Conservation (phyloP, 2,113 vertebrate species). For the Abramis brama region DNA sequence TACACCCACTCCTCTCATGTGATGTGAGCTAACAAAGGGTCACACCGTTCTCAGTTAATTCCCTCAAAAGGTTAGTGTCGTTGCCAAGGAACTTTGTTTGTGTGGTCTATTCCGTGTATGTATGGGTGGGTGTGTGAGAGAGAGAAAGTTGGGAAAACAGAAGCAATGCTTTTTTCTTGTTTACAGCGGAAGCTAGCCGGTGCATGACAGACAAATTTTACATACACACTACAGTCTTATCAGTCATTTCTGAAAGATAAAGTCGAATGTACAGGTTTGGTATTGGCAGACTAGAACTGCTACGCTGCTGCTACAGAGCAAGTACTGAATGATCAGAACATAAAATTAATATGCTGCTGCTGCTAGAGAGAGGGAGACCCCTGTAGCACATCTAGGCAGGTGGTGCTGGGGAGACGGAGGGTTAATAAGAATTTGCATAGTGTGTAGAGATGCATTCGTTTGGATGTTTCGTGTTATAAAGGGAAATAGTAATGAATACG, state of each 20-base stretch:
- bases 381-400: too few species aligned
- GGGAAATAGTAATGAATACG: too few species aligned
- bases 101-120: constrained; percentile 45
- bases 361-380: too few species aligned
- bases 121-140: background rate
- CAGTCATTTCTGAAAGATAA: background rate
- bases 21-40: constrained; percentile 66
- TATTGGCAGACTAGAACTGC: too few species aligned
- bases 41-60: constrained; percentile 68
- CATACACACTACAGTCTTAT: background rate
- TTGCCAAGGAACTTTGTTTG: constrained; percentile 67
- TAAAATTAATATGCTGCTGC: too few species aligned
- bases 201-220: background rate
- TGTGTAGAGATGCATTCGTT: too few species aligned
- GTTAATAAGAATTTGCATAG: too few species aligned
- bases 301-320: too few species aligned
- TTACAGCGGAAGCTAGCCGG: background rate
- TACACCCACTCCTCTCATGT: constrained; percentile 57
- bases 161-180: background rate
- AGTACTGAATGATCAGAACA: too few species aligned
- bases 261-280: too few species aligned
- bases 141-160: constrained; percentile 13
- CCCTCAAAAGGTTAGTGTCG: constrained; percentile 70
- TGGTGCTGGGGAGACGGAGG: too few species aligned
- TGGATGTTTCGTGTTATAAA: too few species aligned